Conservation (phyloP, 2,113 vertebrate genomes). For the Otolemur garnettii region DNA sequence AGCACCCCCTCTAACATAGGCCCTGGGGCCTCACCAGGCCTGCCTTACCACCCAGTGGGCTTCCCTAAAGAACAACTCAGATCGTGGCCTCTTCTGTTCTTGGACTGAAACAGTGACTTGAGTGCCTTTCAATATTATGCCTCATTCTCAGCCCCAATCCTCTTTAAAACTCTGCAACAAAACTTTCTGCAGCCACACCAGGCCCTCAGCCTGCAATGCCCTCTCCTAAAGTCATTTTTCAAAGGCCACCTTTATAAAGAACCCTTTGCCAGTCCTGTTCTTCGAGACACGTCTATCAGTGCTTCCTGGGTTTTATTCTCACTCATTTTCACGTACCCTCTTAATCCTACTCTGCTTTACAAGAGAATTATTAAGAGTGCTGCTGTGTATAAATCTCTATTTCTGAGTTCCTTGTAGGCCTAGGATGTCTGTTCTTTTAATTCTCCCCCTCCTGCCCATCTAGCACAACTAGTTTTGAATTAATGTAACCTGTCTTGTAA, state of each 20-base stretch:
- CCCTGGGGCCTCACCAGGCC: not conserved
- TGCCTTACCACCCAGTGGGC: not conserved
- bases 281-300: not conserved
- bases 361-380: not conserved
- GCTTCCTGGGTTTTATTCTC: not conserved
- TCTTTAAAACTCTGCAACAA: not conserved
- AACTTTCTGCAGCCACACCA: not conserved
- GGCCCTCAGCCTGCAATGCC: not conserved
- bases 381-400: not conserved
- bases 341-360: not conserved
- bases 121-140: not conserved
- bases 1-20: not conserved
- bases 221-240: not conserved
- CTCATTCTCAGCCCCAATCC: not conserved
- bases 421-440: not conserved
- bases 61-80: not conserved
- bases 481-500: constrained; percentile 19
- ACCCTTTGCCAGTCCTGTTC: not conserved
- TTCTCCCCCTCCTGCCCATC: not conserved
- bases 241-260: not conserved
- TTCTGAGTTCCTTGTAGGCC: not conserved
- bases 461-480: not conserved
- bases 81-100: not conserved
- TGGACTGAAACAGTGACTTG: not conserved
- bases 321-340: not conserved